Conservation (phyloP, 2,113 vertebrate species). For the Sturnus vulgaris region DNA sequence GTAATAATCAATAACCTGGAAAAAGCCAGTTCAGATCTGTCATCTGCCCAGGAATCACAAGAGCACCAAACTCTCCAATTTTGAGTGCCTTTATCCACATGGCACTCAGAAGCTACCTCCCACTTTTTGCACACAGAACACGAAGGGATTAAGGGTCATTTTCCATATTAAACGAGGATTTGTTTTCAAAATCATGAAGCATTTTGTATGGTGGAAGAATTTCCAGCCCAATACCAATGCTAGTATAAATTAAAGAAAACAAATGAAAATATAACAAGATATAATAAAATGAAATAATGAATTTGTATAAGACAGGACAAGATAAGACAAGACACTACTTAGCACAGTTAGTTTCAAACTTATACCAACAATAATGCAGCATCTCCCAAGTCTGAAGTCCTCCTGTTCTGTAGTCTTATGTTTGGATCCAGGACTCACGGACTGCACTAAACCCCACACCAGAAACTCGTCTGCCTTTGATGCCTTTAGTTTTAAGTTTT, state of each 20-base stretch:
- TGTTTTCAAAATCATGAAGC: neutral
- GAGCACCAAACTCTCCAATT: neutral
- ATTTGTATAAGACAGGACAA: neutral
- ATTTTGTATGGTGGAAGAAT: neutral
- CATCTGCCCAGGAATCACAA: neutral
- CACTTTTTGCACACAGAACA: neutral
- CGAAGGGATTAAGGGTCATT: neutral
- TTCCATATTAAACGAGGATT: neutral
- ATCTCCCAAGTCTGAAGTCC: neutral
- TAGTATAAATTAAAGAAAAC: neutral
- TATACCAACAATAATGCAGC: neutral
- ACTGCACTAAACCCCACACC: neutral
- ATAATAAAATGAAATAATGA: neutral
- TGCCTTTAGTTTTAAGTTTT: too few relatives aligned
- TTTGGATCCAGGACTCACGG: neutral
- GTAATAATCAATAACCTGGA: neutral
- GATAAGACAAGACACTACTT: neutral
- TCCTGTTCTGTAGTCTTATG: accelerated
- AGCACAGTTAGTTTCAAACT: neutral
- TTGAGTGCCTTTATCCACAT: neutral
- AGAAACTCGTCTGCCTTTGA: neutral
- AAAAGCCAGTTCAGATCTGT: neutral
- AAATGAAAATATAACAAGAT: neutral
- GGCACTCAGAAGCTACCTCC: neutral
- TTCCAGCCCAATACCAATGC: neutral